phyloP scores from a whole-genome alignment of 2,888 invertebrate species.

The Globia sparganii region DNA sequence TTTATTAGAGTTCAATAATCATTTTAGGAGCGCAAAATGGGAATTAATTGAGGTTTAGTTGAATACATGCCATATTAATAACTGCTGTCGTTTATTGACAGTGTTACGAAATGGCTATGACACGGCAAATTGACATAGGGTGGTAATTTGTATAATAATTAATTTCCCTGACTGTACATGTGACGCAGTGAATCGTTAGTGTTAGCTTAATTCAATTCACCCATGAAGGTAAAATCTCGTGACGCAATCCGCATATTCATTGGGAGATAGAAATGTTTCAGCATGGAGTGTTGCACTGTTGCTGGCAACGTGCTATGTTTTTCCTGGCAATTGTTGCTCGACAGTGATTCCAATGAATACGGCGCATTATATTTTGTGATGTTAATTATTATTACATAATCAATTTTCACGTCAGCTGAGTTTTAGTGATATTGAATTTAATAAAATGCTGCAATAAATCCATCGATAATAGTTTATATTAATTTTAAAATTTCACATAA shows the following conservation, averaged over 20 bases:
- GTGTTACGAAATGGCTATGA: neutral
- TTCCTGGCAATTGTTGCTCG: neutral
- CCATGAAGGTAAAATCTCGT: slow-evolving; percentile 16
- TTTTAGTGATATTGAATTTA: slow-evolving; percentile 12
- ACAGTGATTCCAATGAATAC: slow-evolving; percentile 17
- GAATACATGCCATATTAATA: neutral
- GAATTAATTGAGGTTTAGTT: neutral
- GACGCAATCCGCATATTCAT: neutral
- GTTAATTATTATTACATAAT: neutral
- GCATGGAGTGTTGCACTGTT: neutral
- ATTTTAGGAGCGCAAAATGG: neutral
- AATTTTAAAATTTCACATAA: neutral
- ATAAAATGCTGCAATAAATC: slow-evolving; percentile 14
- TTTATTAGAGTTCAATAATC: neutral
- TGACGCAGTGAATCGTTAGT: neutral
- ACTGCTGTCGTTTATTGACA: neutral
- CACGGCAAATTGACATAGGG: neutral
- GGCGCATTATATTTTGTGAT: slow-evolving; percentile 12
- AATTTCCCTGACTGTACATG: neutral
- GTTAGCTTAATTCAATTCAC: neutral
- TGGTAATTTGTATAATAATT: neutral
- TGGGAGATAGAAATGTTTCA: neutral
- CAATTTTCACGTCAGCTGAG: neutral
- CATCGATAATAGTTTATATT: neutral
- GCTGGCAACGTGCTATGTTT: neutral